Evolutionary conservation across 2,113 vertebrate genomes (phyloP).

Genomic region (Ictidomys tridecemlineatus): DNA sequence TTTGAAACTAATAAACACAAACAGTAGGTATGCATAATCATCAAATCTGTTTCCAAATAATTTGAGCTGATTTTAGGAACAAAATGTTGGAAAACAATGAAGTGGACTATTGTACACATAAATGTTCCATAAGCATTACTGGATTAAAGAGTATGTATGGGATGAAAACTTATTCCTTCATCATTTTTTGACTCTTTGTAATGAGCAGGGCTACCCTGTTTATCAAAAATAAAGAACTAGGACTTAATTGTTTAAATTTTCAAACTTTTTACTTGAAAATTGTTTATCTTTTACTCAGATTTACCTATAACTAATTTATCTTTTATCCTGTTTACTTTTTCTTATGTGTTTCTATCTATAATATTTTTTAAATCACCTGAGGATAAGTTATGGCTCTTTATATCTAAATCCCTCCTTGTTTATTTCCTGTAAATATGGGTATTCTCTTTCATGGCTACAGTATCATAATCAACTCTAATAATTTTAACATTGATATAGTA

Average conservation of each 20-base stretch:
- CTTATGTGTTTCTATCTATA: not conserved
- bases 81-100: not conserved
- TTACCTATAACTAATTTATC: not conserved
- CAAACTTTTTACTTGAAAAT: conserved; percentile 9
- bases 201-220: not conserved
- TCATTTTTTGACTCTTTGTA: not conserved
- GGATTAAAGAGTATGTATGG: not conserved
- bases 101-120: not conserved
- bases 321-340: not conserved
- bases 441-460: not conserved
- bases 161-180: not conserved
- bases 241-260: not conserved
- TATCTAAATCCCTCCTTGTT: not conserved
- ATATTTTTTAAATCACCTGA: not conserved
- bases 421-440: not conserved
- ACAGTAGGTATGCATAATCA: not conserved
- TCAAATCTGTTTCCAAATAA: not conserved
- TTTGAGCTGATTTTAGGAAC: not conserved
- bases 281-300: not conserved
- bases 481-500: not conserved
- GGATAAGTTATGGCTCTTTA: not conserved
- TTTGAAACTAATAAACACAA: not conserved
- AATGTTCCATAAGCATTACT: not conserved
- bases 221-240: not conserved
- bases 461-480: not conserved